Conservation (phyloP, 2,888 invertebrate species). For the Pseudococcus viburni region DNA sequence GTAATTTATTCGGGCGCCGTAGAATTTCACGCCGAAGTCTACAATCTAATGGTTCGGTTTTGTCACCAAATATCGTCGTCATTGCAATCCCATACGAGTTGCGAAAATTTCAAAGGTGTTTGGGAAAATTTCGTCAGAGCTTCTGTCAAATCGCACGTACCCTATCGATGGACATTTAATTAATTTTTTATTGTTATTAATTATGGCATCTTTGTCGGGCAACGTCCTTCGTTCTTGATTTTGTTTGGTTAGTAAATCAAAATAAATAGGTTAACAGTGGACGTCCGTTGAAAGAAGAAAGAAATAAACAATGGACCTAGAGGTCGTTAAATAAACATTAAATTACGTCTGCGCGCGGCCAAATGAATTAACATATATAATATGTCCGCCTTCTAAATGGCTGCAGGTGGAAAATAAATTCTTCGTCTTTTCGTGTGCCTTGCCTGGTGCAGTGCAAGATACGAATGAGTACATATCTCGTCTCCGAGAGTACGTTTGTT, state of each 20-base stretch:
- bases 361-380: conserved; percentile 48
- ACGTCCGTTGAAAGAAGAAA: conserved; percentile 51
- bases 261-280: conserved; percentile 55
- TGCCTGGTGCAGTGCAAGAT: neutral
- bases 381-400: conserved; percentile 51
- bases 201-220: conserved; percentile 29
- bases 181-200: conserved; percentile 53
- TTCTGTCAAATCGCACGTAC: neutral
- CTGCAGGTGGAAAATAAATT: conserved; percentile 51
- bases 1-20: conserved; percentile 53
- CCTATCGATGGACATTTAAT: conserved; percentile 37
- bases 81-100: neutral
- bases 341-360: conserved; percentile 52
- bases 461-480: neutral
- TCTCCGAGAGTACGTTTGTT: neutral
- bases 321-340: conserved; percentile 58
- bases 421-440: conserved; percentile 20
- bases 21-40: conserved; percentile 42
- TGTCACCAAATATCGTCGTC: neutral
- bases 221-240: conserved; percentile 41
- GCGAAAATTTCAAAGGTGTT: conserved; percentile 37
- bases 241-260: conserved; percentile 50
- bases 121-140: conserved; percentile 28
- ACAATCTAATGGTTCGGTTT: neutral
- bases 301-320: conserved; percentile 46